These are phyloP conservation scores for Coccyzus lansbergi DNA, from an alignment of 2,797 vertebrate genomes.

Conservation along the genomic window DNA sequence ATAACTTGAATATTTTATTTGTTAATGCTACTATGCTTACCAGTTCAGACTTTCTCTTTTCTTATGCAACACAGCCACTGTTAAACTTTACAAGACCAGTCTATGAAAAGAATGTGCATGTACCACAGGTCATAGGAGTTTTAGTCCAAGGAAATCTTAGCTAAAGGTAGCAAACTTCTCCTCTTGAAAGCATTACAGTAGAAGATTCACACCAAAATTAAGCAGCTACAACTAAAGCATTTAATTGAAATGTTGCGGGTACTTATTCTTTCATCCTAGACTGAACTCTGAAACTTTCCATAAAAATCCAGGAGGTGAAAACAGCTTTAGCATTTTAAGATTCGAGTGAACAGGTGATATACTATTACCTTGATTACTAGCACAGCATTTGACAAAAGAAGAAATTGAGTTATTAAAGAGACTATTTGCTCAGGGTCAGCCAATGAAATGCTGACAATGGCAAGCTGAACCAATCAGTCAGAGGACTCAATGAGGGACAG, in stretches of 20 bases:
- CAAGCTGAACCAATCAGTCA: not conserved
- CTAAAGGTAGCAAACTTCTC: not conserved
- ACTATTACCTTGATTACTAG: not conserved
- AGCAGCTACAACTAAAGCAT: not conserved
- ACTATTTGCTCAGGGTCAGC: not conserved
- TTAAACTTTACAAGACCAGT: not conserved
- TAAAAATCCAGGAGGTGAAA: not conserved
- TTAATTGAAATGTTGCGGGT: not conserved
- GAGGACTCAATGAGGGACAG: not conserved
- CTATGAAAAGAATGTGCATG: not conserved
- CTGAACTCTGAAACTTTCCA: not conserved
- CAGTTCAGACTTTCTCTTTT: not conserved
- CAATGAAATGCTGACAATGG: not conserved
- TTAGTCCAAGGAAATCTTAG: not conserved
- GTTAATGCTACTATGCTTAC: slow-evolving; percentile 25
- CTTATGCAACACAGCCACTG: not conserved
- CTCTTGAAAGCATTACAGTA: not conserved
- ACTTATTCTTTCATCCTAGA: not conserved
- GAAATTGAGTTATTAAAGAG: not conserved
- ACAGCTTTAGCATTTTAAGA: not conserved
- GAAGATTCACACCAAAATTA: not conserved
- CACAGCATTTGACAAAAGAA: not conserved
- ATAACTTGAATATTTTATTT: slow-evolving; percentile 47
- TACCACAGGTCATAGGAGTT: not conserved
- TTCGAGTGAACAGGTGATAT: not conserved